These are phyloP conservation scores for Conistra vaccinii DNA, from an alignment of 2,888 invertebrate genomes.

Conservation along the genomic window DNA sequence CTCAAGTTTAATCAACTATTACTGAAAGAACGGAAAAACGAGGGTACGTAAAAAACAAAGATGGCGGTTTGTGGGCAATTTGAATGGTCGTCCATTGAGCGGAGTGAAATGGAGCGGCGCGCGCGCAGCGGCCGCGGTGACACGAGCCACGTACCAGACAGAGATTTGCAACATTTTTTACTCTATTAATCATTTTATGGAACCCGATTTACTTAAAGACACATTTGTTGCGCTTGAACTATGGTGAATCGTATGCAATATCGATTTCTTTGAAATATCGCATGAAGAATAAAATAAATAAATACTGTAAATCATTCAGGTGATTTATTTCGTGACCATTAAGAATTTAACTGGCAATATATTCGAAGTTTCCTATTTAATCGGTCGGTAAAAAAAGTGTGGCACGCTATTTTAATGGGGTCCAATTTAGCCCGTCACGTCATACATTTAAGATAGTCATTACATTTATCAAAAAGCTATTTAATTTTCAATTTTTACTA, in stretches of 20 bases:
- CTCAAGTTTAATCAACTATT: conserved; percentile 78
- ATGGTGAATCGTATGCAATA: conserved; percentile 60
- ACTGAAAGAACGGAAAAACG: conserved; percentile 79
- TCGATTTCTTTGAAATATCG: conserved; percentile 56
- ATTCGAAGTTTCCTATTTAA: conserved; percentile 33
- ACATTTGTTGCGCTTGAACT: conserved; percentile 59
- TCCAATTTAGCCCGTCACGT: conserved; percentile 36
- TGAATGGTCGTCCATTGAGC: conserved; percentile 82
- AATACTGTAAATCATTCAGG: conserved; percentile 49
- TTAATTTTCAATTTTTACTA: conserved; percentile 18
- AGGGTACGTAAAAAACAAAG: conserved; percentile 78
- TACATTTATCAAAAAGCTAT: conserved; percentile 34
- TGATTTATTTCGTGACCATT: conserved; percentile 66
- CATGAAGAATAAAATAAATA: conserved; percentile 55
- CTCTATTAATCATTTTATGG: conserved; percentile 54
- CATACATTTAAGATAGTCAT: conserved; percentile 37
- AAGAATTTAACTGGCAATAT: conserved; percentile 45
- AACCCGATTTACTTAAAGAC: conserved; percentile 60
- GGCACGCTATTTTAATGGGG: conserved; percentile 45
- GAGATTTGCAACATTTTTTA: conserved; percentile 75
- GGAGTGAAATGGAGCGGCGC: conserved; percentile 82
- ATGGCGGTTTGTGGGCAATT: conserved; percentile 80
- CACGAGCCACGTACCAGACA: conserved; percentile 82
- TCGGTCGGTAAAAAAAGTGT: conserved; percentile 51
- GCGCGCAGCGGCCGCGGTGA: conserved; percentile 77